Evolutionary conservation across 2,888 invertebrate genomes (phyloP).

Genomic region (Nomada ferruginata): DNA sequence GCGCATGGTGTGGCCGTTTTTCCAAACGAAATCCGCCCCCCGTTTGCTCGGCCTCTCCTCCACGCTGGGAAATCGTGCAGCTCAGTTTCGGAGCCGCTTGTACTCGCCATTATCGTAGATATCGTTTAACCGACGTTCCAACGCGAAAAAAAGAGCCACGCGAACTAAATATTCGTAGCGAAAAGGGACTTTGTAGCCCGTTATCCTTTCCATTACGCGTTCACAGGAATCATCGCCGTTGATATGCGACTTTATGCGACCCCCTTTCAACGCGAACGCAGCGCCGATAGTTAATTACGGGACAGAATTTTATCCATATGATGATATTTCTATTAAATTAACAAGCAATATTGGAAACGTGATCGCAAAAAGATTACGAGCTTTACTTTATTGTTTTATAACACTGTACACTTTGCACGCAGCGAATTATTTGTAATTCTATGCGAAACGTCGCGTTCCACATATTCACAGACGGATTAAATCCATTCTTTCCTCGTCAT

Average conservation of each 20-base stretch:
- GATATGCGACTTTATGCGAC: not conserved
- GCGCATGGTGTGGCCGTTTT: not conserved
- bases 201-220: conserved; percentile 33
- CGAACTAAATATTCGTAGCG: conserved; percentile 11
- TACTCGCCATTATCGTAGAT: conserved; percentile 46
- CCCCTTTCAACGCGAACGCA: conserved; percentile 51
- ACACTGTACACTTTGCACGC: not conserved
- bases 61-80: conserved; percentile 24
- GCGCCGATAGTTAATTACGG: conserved; percentile 57
- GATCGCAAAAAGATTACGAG: not conserved
- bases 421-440: not conserved
- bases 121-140: conserved; percentile 40
- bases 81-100: conserved; percentile 3
- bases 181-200: not conserved
- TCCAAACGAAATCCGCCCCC: conserved; percentile 9
- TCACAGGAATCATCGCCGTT: conserved; percentile 17
- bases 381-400: not conserved
- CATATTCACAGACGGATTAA: conserved; percentile 6
- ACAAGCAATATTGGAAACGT: conserved; percentile 1
- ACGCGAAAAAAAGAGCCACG: not conserved
- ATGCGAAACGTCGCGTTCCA: conserved; percentile 2
- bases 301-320: not conserved
- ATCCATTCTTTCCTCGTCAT: not conserved
- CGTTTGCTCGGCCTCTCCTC: not conserved
- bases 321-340: not conserved